Evolutionary conservation across 2,888 invertebrate species (phyloP).

Genomic region (Lutraria lutraria): DNA sequence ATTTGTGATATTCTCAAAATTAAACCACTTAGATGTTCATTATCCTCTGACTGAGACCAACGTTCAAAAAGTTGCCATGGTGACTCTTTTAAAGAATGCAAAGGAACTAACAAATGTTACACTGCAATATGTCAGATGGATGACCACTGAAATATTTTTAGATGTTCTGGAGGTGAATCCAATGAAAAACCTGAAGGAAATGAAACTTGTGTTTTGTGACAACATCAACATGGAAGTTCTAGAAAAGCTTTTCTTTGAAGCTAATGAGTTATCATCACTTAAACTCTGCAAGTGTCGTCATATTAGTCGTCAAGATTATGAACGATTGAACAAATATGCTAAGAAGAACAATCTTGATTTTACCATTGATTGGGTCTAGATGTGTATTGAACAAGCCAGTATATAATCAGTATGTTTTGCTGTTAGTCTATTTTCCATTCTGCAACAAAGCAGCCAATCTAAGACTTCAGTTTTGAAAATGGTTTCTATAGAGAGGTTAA

Average conservation of each 20-base stretch:
- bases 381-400: background rate
- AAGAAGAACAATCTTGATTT: constrained; percentile 46
- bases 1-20: constrained; percentile 40
- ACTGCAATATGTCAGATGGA: constrained; percentile 43
- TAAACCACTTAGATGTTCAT: constrained; percentile 32
- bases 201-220: constrained; percentile 46
- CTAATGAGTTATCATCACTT: constrained; percentile 39
- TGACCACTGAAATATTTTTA: constrained; percentile 55
- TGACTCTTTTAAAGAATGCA: constrained; percentile 54
- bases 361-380: constrained; percentile 44
- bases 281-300: constrained; percentile 43
- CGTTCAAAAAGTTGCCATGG: constrained; percentile 41
- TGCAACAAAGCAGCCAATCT: too few species aligned
- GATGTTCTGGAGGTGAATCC: constrained; percentile 49
- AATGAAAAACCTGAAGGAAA: constrained; percentile 35
- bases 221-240: constrained; percentile 47
- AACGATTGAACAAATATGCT: constrained; percentile 45
- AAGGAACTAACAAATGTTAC: constrained; percentile 33
- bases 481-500: too few species aligned
- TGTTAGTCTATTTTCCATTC: too few species aligned
- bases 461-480: too few species aligned
- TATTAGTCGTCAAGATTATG: constrained; percentile 32
- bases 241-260: constrained; percentile 33
- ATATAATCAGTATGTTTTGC: too few species aligned
- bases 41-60: constrained; percentile 41